These are phyloP conservation scores for Syndactyla subalaris DNA, from an alignment of 2,797 vertebrate species.

Conservation along the genomic window DNA sequence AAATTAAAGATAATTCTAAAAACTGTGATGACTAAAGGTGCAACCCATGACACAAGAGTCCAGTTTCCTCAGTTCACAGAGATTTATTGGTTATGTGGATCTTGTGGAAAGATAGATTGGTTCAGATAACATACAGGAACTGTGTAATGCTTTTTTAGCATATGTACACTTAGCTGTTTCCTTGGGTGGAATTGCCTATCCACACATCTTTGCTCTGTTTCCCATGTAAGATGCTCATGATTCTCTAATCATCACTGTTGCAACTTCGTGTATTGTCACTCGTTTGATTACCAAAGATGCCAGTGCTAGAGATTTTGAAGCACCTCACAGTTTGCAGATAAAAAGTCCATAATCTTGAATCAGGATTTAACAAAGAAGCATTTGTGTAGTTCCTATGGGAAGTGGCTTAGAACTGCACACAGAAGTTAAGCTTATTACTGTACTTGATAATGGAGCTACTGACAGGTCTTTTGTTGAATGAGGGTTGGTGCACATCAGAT, in stretches of 20 bases:
- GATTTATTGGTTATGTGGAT: neutral
- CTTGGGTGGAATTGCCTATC: neutral
- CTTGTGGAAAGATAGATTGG: neutral
- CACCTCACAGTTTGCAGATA: neutral
- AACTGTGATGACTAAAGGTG: neutral
- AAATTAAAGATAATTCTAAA: neutral
- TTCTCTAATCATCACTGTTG: neutral
- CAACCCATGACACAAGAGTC: neutral
- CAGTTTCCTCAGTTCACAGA: neutral
- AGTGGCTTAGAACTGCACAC: slow-evolving; percentile 39
- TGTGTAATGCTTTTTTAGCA: neutral
- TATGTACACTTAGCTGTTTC: neutral
- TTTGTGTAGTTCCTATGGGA: slow-evolving; percentile 42
- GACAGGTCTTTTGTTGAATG: slow-evolving; percentile 40
- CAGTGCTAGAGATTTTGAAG: neutral
- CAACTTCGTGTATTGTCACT: neutral
- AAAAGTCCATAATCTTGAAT: slow-evolving; percentile 25
- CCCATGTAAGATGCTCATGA: neutral
- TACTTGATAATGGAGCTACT: slow-evolving; percentile 42
- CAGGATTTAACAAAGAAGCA: slow-evolving; percentile 19
- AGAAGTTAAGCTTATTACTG: slow-evolving; percentile 54
- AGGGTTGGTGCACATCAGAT: neutral
- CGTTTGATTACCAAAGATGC: neutral
- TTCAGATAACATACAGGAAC: neutral
- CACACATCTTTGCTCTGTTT: neutral